These are phyloP conservation scores for Oreochromis spilurus DNA, from an alignment of 2,113 vertebrate species.

Conservation along the genomic window DNA sequence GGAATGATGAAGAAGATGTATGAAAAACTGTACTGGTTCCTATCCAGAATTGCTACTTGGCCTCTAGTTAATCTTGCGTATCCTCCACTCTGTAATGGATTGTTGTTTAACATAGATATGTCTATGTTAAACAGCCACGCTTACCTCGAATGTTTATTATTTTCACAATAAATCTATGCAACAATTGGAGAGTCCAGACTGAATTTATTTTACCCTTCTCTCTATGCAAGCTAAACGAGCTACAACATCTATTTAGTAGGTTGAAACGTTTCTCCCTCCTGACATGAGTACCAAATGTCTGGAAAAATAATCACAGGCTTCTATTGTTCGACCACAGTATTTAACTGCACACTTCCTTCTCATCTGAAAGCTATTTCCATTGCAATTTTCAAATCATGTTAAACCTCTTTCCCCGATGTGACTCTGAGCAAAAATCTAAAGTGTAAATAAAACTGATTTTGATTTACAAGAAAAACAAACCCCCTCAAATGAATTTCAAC, in stretches of 20 bases:
- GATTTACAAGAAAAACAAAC: background rate
- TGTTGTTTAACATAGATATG: background rate
- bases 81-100: background rate
- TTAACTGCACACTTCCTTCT: constrained; percentile 12
- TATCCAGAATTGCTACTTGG: background rate
- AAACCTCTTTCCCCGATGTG: background rate
- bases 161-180: background rate
- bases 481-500: background rate
- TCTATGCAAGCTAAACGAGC: background rate
- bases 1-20: background rate
- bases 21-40: background rate
- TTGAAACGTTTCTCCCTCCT: background rate
- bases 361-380: background rate
- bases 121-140: background rate
- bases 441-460: background rate
- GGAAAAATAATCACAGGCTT: constrained; percentile 19
- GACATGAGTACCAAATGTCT: background rate
- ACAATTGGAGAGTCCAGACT: background rate
- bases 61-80: background rate
- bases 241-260: background rate
- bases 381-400: background rate
- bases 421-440: background rate
- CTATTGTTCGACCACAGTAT: background rate
- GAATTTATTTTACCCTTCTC: background rate
- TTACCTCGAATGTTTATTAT: background rate